A percentile compares a stretch with the other conserved stretches of the same genome.
These are phyloP conservation scores for Rattus rattus DNA, from an alignment of 2,113 vertebrate species.

Conservation along the genomic window DNA sequence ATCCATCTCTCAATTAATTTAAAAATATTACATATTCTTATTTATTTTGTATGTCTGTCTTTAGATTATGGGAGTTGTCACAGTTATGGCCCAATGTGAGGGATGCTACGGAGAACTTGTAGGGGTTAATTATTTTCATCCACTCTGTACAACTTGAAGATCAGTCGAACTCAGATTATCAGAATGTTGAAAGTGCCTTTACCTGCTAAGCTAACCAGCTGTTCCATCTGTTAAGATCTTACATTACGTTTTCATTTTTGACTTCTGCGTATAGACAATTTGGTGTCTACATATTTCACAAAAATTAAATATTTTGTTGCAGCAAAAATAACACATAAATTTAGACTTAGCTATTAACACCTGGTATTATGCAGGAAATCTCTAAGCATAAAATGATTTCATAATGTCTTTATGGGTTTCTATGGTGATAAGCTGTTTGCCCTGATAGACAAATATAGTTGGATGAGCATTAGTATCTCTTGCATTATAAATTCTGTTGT, in stretches of 20 bases:
- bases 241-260: neutral
- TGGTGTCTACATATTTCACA: neutral
- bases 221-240: neutral
- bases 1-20: neutral
- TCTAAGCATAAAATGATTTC: conserved; percentile 51
- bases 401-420: conserved; percentile 58
- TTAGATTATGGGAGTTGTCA: neutral
- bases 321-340: conserved; percentile 1
- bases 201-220: neutral
- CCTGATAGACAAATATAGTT: conserved; percentile 46
- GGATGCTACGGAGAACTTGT: too few species aligned
- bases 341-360: conserved; percentile 38
- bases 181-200: neutral
- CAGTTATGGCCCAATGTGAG: too few species aligned
- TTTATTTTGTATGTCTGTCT: neutral
- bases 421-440: conserved; percentile 58
- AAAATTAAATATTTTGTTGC: conserved; percentile 46
- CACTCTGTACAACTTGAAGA: neutral
- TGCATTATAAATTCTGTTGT: conserved; percentile 64
- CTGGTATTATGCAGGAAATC: conserved; percentile 46
- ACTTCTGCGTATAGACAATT: neutral
- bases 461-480: conserved; percentile 34
- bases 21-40: neutral
- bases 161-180: neutral
- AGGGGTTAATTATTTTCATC: too few species aligned